phyloP scores from a whole-genome alignment of 2,113 vertebrate genomes.

The Megaleporinus macrocephalus region DNA sequence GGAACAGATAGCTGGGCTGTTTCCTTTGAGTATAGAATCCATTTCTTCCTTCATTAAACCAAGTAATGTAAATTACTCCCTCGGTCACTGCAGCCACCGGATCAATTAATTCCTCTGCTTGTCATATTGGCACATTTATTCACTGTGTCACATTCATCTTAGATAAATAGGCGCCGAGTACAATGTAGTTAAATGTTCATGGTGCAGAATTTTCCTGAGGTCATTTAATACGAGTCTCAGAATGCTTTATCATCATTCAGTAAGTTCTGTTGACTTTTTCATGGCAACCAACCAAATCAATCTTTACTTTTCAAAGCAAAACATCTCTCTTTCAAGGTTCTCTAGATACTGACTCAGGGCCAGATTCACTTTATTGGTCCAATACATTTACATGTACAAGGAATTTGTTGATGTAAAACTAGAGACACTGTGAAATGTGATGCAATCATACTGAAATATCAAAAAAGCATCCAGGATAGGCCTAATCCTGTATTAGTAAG shows the following conservation, averaged over 20 bases:
- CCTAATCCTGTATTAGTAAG: too few species aligned
- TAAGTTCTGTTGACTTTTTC: neutral
- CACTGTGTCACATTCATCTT: neutral
- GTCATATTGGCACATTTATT: neutral
- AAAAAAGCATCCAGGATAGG: too few species aligned
- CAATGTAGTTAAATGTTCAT: neutral
- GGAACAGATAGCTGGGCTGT: neutral
- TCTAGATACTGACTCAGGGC: neutral
- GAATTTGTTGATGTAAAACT: too few species aligned
- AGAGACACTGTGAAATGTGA: too few species aligned
- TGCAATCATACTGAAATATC: too few species aligned
- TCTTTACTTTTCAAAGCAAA: neutral
- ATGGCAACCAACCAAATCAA: neutral
- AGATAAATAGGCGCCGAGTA: neutral
- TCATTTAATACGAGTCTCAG: neutral
- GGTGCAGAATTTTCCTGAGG: neutral
- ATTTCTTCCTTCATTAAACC: conserved; percentile 2
- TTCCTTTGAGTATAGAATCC: neutral
- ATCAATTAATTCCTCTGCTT: neutral
- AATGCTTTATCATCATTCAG: neutral
- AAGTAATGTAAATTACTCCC: neutral
- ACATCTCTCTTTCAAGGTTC: neutral
- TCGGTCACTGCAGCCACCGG: neutral
- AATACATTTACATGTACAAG: neutral
- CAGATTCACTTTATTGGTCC: neutral